Percentiles rank a stretch among this genome's conserved stretches.
These are phyloP conservation scores for Halyomorpha halys DNA, from an alignment of 1,140 invertebrate species.

Conservation along the genomic window DNA sequence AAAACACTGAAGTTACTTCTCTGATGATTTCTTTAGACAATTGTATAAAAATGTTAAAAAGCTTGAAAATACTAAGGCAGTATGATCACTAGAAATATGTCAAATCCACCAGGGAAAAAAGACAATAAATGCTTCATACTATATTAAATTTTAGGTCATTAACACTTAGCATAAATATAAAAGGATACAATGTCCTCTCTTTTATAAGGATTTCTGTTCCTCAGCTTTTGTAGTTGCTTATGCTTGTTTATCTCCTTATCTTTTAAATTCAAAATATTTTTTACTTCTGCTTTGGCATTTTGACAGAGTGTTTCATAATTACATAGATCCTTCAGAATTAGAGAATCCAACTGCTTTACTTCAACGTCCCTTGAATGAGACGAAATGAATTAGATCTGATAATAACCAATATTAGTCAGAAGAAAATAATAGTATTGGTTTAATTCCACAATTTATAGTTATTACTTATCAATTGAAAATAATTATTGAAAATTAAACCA, in stretches of 20 bases:
- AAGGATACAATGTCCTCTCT: slow-evolving; percentile 55
- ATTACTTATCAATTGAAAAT: not conserved
- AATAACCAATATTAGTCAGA: not conserved
- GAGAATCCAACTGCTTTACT: slow-evolving; percentile 55
- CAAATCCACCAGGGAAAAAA: not conserved
- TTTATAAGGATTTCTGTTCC: slow-evolving; percentile 53
- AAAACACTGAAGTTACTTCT: no score
- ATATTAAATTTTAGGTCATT: not conserved
- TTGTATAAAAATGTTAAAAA: no score
- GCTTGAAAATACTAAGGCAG: no score
- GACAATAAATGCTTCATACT: not conserved
- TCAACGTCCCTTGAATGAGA: slow-evolving; percentile 44
- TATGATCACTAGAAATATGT: not conserved
- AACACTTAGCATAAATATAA: slow-evolving; percentile 20
- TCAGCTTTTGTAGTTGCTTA: slow-evolving; percentile 49
- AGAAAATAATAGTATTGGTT: not conserved
- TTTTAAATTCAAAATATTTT: slow-evolving; percentile 53
- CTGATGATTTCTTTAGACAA: no score
- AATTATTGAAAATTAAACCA: no score
- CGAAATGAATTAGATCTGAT: not conserved
- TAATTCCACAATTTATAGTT: not conserved
- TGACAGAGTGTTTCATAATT: slow-evolving; percentile 63
- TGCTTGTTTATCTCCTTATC: slow-evolving; percentile 55
- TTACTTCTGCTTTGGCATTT: slow-evolving; percentile 57
- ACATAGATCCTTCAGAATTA: slow-evolving; percentile 51